These are phyloP conservation scores for Kryphioiulus occultus DNA, from an alignment of 2,888 invertebrate genomes.

Conservation along the genomic window DNA sequence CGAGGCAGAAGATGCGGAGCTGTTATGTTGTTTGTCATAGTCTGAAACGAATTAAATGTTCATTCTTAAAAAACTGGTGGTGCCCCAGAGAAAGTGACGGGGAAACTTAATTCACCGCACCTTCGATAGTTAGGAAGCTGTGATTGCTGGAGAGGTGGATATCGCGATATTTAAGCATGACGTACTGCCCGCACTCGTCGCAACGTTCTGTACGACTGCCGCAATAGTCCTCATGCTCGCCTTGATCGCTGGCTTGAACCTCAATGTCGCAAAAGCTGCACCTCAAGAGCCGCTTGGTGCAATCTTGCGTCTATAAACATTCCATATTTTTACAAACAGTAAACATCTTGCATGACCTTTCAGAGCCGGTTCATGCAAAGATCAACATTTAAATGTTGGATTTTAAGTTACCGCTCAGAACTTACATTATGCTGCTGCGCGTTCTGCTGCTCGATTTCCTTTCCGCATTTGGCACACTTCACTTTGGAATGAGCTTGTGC, in stretches of 20 bases:
- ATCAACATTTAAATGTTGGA: background rate
- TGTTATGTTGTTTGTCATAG: background rate
- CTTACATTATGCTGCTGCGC: constrained; percentile 62
- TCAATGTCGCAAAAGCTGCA: constrained; percentile 76
- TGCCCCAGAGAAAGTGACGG: background rate
- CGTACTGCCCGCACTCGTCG: constrained; percentile 72
- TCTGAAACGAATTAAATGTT: background rate
- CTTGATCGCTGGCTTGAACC: constrained; percentile 69
- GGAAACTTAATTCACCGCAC: background rate
- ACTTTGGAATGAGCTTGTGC: constrained; percentile 64
- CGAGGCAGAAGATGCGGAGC: background rate
- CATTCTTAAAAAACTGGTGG: background rate
- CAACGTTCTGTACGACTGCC: constrained; percentile 76
- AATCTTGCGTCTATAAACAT: constrained; percentile 63
- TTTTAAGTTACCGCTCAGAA: background rate
- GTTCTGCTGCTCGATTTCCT: constrained; percentile 60
- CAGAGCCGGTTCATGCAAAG: background rate
- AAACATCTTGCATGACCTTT: constrained; percentile 17
- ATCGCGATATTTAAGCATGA: constrained; percentile 74
- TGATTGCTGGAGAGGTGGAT: constrained; percentile 65
- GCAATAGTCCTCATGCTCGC: constrained; percentile 74
- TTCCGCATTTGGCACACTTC: constrained; percentile 63
- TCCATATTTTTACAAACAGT: background rate
- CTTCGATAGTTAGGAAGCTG: constrained; percentile 42
- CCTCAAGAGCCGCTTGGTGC: constrained; percentile 67